Conservation (phyloP, 2,113 vertebrate species). For the Embiotoca jacksoni region DNA sequence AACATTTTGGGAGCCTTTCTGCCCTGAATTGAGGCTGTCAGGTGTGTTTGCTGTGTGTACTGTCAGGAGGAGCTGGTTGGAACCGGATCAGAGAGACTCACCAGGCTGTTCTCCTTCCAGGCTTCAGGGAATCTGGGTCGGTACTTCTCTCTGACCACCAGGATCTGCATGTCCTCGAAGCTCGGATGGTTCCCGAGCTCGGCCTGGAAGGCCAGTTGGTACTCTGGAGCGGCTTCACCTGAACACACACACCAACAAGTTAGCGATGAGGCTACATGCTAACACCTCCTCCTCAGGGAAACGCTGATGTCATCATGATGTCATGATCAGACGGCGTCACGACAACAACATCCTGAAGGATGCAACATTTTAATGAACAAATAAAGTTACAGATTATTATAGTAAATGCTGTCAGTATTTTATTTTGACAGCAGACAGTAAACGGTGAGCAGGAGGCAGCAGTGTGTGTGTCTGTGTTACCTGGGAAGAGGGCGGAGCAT, state of each 20-base stretch:
- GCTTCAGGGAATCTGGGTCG: slow-evolving; percentile 94
- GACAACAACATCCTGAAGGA: no score
- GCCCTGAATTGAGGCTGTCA: background rate
- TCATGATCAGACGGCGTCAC: no score
- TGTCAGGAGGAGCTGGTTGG: background rate
- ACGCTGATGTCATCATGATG: no score
- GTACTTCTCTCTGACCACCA: slow-evolving; percentile 93
- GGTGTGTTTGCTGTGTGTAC: no score
- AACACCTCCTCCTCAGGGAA: no score
- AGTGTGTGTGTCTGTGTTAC: slow-evolving; percentile 73
- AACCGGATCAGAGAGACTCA: background rate
- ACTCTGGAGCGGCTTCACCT: slow-evolving; percentile 70
- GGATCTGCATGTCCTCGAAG: slow-evolving; percentile 96
- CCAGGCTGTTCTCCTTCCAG: slow-evolving; percentile 96
- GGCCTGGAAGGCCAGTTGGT: slow-evolving; percentile 74
- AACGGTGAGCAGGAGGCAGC: no score
- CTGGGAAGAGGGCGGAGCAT: slow-evolving; percentile 94
- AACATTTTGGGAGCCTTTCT: no score
- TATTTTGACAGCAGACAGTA: no score
- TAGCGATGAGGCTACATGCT: no score
- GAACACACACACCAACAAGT: background rate
- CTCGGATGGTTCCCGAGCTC: slow-evolving; percentile 90
- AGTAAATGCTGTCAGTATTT: no score
- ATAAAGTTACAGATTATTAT: no score
- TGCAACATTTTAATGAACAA: no score